Conservation (phyloP, 2,888 invertebrate species). For the Aspidiotus destructor region DNA sequence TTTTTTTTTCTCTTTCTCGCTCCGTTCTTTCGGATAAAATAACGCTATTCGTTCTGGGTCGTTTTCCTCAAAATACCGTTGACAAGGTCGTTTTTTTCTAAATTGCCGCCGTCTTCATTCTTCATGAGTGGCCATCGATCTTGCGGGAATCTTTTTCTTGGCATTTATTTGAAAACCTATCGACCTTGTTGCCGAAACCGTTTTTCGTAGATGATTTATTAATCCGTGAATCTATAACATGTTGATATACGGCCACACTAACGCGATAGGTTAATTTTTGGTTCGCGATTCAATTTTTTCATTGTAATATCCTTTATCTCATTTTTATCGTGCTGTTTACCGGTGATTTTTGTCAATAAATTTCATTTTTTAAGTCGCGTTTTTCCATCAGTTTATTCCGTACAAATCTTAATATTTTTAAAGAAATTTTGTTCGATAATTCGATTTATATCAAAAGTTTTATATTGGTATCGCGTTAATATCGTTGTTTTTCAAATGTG, state of each 20-base stretch:
- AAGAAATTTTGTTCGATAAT: not conserved
- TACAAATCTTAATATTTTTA: not conserved
- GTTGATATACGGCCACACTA: slow-evolving; percentile 26
- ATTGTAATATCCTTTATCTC: slow-evolving; percentile 1
- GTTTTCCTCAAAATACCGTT: slow-evolving; percentile 27
- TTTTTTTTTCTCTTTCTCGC: no score
- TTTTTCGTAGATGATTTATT: not conserved
- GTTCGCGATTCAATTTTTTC: slow-evolving; percentile 5
- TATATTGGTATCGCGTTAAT: not conserved
- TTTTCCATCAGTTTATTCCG: not conserved
- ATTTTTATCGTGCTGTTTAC: not conserved
- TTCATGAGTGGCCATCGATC: slow-evolving; percentile 32
- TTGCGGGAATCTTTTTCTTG: slow-evolving; percentile 32
- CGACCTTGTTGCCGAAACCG: slow-evolving; percentile 25
- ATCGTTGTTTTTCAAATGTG: slow-evolving; percentile 23
- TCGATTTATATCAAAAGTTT: not conserved
- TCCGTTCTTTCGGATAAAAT: slow-evolving; percentile 19
- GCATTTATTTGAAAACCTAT: slow-evolving; percentile 32
- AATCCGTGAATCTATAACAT: slow-evolving; percentile 9
- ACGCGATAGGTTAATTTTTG: slow-evolving; percentile 23
- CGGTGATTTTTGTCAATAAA: slow-evolving; percentile 7
- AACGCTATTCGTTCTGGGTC: slow-evolving; percentile 30
- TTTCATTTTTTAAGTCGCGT: slow-evolving; percentile 7
- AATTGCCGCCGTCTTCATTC: slow-evolving; percentile 26
- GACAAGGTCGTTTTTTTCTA: slow-evolving; percentile 30